A percentile compares a stretch with the other conserved stretches of the same genome.
These are phyloP conservation scores for Dasyurus viverrinus DNA, from an alignment of 2,113 vertebrate genomes.

Conservation along the genomic window DNA sequence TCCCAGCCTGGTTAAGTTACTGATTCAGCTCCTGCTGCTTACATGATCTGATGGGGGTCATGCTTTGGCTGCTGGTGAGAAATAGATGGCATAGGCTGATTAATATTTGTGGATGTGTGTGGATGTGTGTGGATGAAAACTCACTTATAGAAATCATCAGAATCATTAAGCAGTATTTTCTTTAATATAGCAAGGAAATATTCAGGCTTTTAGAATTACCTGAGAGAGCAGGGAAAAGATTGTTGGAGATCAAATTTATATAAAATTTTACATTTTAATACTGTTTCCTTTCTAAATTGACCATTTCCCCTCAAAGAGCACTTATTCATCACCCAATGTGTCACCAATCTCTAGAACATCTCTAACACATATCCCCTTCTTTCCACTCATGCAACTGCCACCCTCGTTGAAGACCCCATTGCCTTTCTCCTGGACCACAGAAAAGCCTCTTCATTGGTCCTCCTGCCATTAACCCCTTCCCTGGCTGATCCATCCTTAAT, in stretches of 20 bases:
- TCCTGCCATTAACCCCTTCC: background rate
- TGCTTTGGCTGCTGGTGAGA: background rate
- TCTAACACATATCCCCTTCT: background rate
- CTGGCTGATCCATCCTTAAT: background rate
- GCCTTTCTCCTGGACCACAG: background rate
- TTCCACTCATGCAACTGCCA: background rate
- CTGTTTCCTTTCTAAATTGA: background rate
- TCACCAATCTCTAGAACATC: background rate
- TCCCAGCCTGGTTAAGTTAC: background rate
- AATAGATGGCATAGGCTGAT: background rate
- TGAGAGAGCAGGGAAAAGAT: constrained; percentile 21
- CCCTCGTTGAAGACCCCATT: background rate
- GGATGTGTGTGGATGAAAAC: background rate
- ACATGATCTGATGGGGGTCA: constrained; percentile 31
- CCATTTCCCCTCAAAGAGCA: constrained; percentile 16
- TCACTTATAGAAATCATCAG: constrained; percentile 45
- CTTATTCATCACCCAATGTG: background rate
- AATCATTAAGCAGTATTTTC: constrained; percentile 49
- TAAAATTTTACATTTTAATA: background rate
- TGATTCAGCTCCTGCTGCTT: constrained; percentile 12
- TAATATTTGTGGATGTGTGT: background rate
- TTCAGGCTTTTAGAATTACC: constrained; percentile 43
- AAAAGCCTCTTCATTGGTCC: background rate
- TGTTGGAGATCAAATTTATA: constrained; percentile 44
- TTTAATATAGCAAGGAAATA: background rate